Percentiles rank a stretch among this genome's conserved stretches.
phyloP scores from a whole-genome alignment of 2,888 invertebrate species.

The Kryphioiulus occultus region DNA sequence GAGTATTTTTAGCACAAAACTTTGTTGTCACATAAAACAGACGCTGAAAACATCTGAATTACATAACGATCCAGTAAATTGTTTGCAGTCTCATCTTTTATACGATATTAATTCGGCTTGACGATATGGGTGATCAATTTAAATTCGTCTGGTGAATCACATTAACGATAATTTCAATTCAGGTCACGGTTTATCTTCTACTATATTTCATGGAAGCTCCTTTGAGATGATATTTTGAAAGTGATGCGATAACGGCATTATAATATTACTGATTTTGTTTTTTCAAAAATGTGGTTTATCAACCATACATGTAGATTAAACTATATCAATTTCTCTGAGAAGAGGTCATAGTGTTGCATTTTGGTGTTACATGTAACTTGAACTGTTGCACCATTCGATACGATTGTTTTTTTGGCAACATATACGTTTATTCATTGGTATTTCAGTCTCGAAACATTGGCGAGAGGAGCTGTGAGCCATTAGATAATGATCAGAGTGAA shows the following conservation, averaged over 20 bases:
- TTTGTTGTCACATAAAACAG: not conserved
- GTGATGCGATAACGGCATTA: no score
- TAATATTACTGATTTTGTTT: no score
- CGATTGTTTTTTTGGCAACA: no score
- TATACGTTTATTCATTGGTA: not conserved
- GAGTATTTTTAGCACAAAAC: not conserved
- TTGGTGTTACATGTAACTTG: no score
- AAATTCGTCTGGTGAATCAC: not conserved
- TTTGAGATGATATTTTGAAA: no score
- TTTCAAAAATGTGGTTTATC: no score
- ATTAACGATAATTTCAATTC: not conserved
- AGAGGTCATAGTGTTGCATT: no score
- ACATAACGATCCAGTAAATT: not conserved
- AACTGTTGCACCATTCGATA: no score
- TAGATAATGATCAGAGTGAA: conserved; percentile 6
- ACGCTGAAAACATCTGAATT: not conserved
- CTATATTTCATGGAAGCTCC: not conserved
- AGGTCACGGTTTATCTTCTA: not conserved
- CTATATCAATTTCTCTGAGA: no score
- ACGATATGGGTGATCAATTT: not conserved
- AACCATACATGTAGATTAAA: no score
- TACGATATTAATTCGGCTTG: not conserved
- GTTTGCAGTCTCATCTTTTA: not conserved
- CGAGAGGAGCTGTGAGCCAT: not conserved
- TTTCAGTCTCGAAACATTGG: not conserved